These are phyloP conservation scores for Parnassius mnemosyne DNA, from an alignment of 2,888 invertebrate species.

Conservation along the genomic window DNA sequence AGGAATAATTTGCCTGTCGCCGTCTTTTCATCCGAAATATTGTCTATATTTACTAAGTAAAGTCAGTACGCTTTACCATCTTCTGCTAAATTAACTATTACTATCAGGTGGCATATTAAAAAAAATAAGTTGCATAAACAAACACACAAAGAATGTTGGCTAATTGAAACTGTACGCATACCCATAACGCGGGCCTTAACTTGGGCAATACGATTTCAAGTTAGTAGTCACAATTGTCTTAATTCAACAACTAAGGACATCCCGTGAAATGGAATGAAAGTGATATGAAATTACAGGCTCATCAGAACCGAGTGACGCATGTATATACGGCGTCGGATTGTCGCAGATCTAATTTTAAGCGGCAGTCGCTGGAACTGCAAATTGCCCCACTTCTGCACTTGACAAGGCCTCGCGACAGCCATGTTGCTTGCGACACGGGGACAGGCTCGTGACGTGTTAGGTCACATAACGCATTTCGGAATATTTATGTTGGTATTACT, in stretches of 20 bases:
- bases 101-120: too few species aligned
- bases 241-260: conserved; percentile 2
- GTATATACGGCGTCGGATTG: conserved; percentile 37
- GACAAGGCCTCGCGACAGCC: conserved; percentile 14
- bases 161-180: too few species aligned
- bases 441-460: conserved; percentile 25
- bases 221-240: neutral
- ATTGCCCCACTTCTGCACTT: conserved; percentile 42
- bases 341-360: conserved; percentile 60
- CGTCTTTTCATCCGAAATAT: too few species aligned
- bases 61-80: too few species aligned
- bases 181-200: too few species aligned
- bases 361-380: conserved; percentile 40
- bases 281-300: conserved; percentile 16
- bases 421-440: conserved; percentile 17
- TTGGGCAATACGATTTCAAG: too few species aligned
- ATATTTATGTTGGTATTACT: too few species aligned
- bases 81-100: too few species aligned
- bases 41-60: too few species aligned
- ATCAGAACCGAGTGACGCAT: conserved; percentile 30
- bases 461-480: neutral
- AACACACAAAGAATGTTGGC: too few species aligned
- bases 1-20: too few species aligned
- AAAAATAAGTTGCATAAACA: too few species aligned
- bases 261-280: conserved; percentile 20